Evolutionary conservation across 2,888 invertebrate species (phyloP).

Genomic region (Autographa pulchrina): DNA sequence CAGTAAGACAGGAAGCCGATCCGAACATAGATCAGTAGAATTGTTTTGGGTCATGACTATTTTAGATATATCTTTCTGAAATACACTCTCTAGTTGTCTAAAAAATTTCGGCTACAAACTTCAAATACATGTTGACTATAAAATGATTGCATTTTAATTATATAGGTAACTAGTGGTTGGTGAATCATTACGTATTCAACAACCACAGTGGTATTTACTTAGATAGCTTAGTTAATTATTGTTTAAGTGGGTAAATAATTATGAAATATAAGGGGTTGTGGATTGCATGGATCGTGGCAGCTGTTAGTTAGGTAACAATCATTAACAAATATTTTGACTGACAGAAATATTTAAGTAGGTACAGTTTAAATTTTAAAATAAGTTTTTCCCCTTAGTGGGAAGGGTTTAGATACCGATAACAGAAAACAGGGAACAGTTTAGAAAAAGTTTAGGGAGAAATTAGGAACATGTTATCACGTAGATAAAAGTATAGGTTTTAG

Average conservation of each 20-base stretch:
- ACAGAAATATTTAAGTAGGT: conserved; percentile 60
- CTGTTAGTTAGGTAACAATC: conserved; percentile 68
- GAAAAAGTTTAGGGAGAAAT: too few species aligned
- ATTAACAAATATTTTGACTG: conserved; percentile 74
- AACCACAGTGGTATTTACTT: conserved; percentile 70
- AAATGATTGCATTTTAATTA: conserved; percentile 75
- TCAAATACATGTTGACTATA: not conserved
- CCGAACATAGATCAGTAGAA: too few species aligned
- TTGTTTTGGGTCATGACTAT: too few species aligned
- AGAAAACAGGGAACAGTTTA: too few species aligned
- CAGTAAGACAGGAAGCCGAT: too few species aligned
- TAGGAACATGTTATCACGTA: too few species aligned
- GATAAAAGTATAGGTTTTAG: too few species aligned
- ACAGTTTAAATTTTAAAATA: too few species aligned
- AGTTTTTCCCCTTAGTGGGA: too few species aligned
- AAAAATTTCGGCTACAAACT: not conserved
- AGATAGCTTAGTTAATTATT: conserved; percentile 69
- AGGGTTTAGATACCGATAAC: too few species aligned
- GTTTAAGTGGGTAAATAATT: conserved; percentile 71
- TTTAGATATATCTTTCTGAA: too few species aligned
- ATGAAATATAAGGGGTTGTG: conserved; percentile 70
- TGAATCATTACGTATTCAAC: conserved; percentile 49
- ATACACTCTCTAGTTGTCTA: too few species aligned
- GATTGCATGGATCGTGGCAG: conserved; percentile 63
- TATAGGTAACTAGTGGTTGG: conserved; percentile 59